Evolutionary conservation across 2,797 vertebrate genomes (phyloP).

Genomic region (Champsocephalus esox): DNA sequence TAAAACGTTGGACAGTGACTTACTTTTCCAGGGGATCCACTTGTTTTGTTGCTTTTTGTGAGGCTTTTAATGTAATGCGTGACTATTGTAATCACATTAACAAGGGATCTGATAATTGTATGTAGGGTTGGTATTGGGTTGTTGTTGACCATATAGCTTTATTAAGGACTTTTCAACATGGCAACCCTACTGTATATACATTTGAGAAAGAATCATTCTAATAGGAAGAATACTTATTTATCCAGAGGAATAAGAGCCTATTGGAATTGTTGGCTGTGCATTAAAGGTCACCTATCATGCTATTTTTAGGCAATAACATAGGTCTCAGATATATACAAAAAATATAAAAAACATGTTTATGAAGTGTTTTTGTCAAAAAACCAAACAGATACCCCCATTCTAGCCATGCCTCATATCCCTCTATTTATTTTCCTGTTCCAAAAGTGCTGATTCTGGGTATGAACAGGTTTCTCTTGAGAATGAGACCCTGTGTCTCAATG

Average conservation of each 20-base stretch:
- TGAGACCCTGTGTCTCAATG: too few species aligned
- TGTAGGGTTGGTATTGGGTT: background rate
- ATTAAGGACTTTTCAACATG: background rate
- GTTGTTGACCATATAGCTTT: background rate
- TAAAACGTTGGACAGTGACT: background rate
- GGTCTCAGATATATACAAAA: too few species aligned
- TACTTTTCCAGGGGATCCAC: constrained; percentile 1
- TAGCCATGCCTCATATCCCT: too few species aligned
- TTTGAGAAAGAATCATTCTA: background rate
- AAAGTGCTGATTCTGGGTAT: too few species aligned
- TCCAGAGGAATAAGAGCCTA: background rate
- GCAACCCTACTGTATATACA: background rate
- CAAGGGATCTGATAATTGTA: background rate
- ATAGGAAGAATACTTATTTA: background rate
- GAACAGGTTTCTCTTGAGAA: too few species aligned
- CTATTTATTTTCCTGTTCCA: too few species aligned
- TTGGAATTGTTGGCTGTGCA: background rate
- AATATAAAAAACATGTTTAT: too few species aligned
- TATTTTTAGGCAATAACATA: too few species aligned
- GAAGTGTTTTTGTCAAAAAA: too few species aligned
- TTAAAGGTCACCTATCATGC: background rate
- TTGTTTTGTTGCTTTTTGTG: constrained; percentile 2
- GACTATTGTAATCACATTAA: background rate
- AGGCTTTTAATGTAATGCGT: background rate
- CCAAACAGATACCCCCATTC: too few species aligned